These are phyloP conservation scores for Heliconius eleuchia DNA, from an alignment of 1,140 invertebrate genomes.

Conservation along the genomic window DNA sequence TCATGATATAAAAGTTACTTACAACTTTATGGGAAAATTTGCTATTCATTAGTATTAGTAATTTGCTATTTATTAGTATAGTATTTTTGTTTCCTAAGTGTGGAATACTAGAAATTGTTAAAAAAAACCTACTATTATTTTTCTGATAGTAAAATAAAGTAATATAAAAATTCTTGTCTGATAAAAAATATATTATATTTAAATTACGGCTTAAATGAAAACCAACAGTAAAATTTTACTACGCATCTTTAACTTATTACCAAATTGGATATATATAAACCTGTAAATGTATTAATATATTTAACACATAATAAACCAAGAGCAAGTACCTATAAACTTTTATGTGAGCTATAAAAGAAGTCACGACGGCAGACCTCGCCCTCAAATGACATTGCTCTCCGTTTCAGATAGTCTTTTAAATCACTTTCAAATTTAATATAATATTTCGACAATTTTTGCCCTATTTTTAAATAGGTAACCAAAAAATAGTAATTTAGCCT, in stretches of 20 bases:
- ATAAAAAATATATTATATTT: not conserved
- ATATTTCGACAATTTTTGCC: not conserved
- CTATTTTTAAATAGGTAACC: not conserved
- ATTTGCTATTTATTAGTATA: too few relatives aligned
- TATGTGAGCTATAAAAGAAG: slow-evolving; percentile 64
- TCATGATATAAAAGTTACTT: too few relatives aligned
- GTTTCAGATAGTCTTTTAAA: slow-evolving; percentile 50
- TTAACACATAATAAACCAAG: slow-evolving; percentile 71
- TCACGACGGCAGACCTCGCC: slow-evolving; percentile 48
- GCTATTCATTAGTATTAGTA: too few relatives aligned
- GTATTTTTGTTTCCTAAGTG: too few relatives aligned
- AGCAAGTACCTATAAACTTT: slow-evolving; percentile 69
- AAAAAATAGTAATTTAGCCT: not conserved
- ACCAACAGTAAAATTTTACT: not conserved
- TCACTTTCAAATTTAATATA: slow-evolving; percentile 35
- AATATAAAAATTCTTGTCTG: not conserved
- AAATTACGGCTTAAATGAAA: not conserved
- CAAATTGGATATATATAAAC: slow-evolving; percentile 37
- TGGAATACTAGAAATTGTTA: too few relatives aligned
- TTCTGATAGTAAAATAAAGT: not conserved
- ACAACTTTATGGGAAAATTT: too few relatives aligned
- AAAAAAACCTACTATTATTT: too few relatives aligned
- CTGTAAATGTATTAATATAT: slow-evolving; percentile 53
- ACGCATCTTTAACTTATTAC: slow-evolving; percentile 18
- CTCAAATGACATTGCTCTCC: slow-evolving; percentile 49